A percentile compares a stretch with the other conserved stretches of the same genome.
phyloP scores from a whole-genome alignment of 2,888 invertebrate species.

The Seira musarum region DNA sequence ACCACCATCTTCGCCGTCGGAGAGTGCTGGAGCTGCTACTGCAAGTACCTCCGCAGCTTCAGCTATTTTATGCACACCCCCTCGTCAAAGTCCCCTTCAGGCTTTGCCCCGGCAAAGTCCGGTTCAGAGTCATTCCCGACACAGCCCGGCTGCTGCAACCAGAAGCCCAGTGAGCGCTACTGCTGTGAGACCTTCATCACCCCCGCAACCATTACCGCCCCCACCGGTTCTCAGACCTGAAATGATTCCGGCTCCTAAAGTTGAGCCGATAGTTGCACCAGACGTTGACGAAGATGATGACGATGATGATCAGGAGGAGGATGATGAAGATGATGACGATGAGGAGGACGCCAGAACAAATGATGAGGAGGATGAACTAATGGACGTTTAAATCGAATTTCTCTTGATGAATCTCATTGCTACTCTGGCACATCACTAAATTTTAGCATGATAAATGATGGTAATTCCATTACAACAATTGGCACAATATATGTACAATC shows the following conservation, averaged over 20 bases:
- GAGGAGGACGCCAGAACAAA: conserved; percentile 72
- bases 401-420: too few relatives aligned
- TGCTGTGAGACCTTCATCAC: conserved; percentile 42
- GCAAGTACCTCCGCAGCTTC: neutral
- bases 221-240: conserved; percentile 49
- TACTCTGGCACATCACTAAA: too few relatives aligned
- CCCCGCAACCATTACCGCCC: conserved; percentile 71
- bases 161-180: conserved; percentile 25
- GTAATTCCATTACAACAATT: too few relatives aligned
- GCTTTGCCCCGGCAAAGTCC: conserved; percentile 32
- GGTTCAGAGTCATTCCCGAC: conserved; percentile 72
- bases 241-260: conserved; percentile 36
- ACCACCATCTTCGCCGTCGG: conserved; percentile 13
- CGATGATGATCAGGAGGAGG: too few relatives aligned
- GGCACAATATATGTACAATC: too few relatives aligned
- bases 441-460: too few relatives aligned
- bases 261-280: conserved; percentile 43
- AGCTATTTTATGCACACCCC: conserved; percentile 28
- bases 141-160: conserved; percentile 70
- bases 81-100: conserved; percentile 70
- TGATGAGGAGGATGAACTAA: conserved; percentile 76
- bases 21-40: conserved; percentile 22
- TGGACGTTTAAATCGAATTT: conserved; percentile 71
- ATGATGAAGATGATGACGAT: conserved; percentile 75
- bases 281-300: conserved; percentile 71